Percentiles rank a stretch among this genome's conserved stretches.
Evolutionary conservation across 2,797 vertebrate genomes (phyloP).

Genomic region (Champsocephalus gunnari): DNA sequence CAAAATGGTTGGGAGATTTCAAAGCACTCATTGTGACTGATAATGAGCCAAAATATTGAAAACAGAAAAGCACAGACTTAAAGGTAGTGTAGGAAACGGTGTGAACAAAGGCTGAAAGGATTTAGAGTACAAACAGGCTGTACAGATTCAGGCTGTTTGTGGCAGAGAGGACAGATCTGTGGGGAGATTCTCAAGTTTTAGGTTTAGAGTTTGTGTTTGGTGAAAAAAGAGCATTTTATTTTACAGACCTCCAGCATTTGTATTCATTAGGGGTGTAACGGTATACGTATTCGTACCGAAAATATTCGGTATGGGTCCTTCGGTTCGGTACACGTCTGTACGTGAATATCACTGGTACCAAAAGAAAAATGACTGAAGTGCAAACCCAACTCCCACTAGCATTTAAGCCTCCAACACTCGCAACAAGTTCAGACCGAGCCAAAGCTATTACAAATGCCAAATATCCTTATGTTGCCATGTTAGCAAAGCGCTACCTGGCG

Average conservation of each 20-base stretch:
- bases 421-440: too few species aligned
- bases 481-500: too few species aligned
- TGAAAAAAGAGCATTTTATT: constrained; percentile 3
- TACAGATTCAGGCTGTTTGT: constrained; percentile 2
- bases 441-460: too few species aligned
- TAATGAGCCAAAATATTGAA: constrained; percentile 41
- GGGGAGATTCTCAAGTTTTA: constrained; percentile 11
- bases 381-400: too few species aligned
- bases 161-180: constrained; percentile 11
- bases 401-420: too few species aligned
- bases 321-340: too few species aligned
- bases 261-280: neutral
- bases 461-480: too few species aligned
- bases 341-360: too few species aligned
- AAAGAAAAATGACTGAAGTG: too few species aligned
- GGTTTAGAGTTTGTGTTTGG: neutral
- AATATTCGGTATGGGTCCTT: too few species aligned
- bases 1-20: constrained; percentile 40
- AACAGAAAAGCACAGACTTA: constrained; percentile 23
- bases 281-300: too few species aligned
- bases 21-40: constrained; percentile 47
- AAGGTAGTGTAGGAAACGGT: constrained; percentile 20
- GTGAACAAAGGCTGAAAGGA: constrained; percentile 29
- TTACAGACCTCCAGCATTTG: constrained; percentile 2
- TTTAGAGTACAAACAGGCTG: constrained; percentile 3